phyloP scores from a whole-genome alignment of 2,113 vertebrate genomes.

The Lophius piscatorius region DNA sequence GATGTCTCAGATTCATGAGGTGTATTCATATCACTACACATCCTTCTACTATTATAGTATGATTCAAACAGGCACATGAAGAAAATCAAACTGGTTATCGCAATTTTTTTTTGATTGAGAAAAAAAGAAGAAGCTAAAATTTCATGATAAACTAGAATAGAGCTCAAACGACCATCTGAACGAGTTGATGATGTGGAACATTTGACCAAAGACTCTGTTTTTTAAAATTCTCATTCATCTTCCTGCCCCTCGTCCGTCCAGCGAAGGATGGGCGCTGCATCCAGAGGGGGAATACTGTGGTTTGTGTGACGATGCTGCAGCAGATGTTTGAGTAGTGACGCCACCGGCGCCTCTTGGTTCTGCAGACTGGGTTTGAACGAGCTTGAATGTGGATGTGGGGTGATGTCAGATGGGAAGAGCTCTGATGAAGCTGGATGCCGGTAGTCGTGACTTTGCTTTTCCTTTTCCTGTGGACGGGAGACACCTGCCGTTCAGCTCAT shows the following conservation, averaged over 20 bases:
- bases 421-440: conserved; percentile 26
- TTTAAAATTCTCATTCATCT: too few relatives aligned
- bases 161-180: background rate
- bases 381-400: conserved; percentile 3
- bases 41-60: too few relatives aligned
- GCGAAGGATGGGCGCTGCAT: background rate
- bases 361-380: background rate
- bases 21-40: too few relatives aligned
- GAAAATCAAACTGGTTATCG: too few relatives aligned
- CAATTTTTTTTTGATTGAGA: too few relatives aligned
- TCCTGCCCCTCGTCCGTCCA: background rate
- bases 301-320: background rate
- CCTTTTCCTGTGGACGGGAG: conserved; percentile 48
- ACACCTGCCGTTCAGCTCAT: conserved; percentile 33
- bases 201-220: background rate
- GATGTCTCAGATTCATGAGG: too few relatives aligned
- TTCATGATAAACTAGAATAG: background rate
- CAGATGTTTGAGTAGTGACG: background rate
- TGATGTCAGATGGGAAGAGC: conserved; percentile 11
- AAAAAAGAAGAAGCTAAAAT: too few relatives aligned
- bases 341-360: conserved; percentile 1
- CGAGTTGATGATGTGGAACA: background rate
- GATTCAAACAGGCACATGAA: too few relatives aligned
- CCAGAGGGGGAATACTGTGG: too few relatives aligned
- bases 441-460: conserved; percentile 47